Conservation (phyloP, 2,797 vertebrate species). For the Urocyon cinereoargenteus region DNA sequence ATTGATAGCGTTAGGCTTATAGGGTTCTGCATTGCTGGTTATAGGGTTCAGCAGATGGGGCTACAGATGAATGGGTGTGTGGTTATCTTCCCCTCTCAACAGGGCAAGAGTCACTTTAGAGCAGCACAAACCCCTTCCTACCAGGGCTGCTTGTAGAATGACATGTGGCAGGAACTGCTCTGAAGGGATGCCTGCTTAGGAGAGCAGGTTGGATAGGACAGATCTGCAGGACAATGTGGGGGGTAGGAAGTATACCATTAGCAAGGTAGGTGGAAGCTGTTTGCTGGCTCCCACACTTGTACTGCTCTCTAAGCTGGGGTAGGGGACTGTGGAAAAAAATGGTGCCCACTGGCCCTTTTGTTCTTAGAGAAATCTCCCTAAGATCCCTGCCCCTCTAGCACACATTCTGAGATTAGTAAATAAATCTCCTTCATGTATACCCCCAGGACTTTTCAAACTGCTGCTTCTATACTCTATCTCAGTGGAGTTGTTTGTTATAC, state of each 20-base stretch:
- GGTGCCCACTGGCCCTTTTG: not conserved
- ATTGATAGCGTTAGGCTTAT: not conserved
- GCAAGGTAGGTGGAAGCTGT: not conserved
- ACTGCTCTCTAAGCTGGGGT: not conserved
- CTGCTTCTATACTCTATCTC: not conserved
- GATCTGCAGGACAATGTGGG: not conserved
- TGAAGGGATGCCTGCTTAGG: not conserved
- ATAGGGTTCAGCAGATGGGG: not conserved
- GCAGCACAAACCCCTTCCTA: not conserved
- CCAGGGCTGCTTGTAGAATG: not conserved
- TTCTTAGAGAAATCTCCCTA: not conserved
- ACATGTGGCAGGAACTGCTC: not conserved
- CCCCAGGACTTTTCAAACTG: not conserved
- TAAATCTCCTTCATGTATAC: not conserved
- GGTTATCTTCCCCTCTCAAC: not conserved
- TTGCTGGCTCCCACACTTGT: not conserved
- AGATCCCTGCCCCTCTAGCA: not conserved
- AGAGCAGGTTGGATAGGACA: not conserved
- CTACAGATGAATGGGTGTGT: not conserved
- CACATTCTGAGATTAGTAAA: not conserved
- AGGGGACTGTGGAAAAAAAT: not conserved
- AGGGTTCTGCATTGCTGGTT: not conserved
- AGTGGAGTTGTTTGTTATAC: not conserved
- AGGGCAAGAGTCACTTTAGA: not conserved
- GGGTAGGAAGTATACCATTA: not conserved